These are phyloP conservation scores for Nomada hirtipes DNA, from an alignment of 2,888 invertebrate species.

Conservation along the genomic window DNA sequence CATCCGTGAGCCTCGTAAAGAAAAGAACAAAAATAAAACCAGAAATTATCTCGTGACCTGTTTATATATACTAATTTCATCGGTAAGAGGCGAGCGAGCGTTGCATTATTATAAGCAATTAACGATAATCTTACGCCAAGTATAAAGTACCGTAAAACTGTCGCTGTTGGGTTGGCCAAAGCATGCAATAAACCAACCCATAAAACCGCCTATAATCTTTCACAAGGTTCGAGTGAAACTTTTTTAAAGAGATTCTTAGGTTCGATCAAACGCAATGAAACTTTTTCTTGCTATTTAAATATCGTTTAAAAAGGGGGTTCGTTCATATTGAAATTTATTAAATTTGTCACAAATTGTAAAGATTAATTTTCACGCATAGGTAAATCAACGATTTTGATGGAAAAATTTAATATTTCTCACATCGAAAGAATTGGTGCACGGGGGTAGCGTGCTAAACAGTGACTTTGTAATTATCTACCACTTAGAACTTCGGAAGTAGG, in stretches of 20 bases:
- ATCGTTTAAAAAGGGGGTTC: neutral
- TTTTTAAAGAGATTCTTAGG: slow-evolving; percentile 17
- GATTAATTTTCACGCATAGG: too few relatives aligned
- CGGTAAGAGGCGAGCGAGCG: slow-evolving; percentile 8
- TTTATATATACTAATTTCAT: slow-evolving; percentile 30
- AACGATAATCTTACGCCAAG: slow-evolving; percentile 55
- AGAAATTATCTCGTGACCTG: slow-evolving; percentile 21
- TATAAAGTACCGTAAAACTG: slow-evolving; percentile 59
- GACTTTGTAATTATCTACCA: slow-evolving; percentile 37
- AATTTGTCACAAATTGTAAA: too few relatives aligned
- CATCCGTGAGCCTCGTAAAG: neutral
- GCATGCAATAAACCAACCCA: slow-evolving; percentile 43
- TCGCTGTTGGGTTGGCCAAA: slow-evolving; percentile 19
- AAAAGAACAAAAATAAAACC: neutral
- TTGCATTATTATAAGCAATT: slow-evolving; percentile 60
- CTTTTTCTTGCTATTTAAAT: neutral
- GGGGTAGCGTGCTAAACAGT: slow-evolving; percentile 50
- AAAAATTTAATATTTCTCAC: neutral
- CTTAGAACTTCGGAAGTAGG: slow-evolving; percentile 45
- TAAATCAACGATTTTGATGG: too few relatives aligned
- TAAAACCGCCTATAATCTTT: slow-evolving; percentile 32
- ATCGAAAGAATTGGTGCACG: neutral
- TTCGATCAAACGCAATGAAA: slow-evolving; percentile 28
- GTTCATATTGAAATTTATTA: too few relatives aligned
- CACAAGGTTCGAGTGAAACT: slow-evolving; percentile 27